These are phyloP conservation scores for Lagocephalus sceleratus DNA, from an alignment of 2,797 vertebrate species.

Conservation along the genomic window DNA sequence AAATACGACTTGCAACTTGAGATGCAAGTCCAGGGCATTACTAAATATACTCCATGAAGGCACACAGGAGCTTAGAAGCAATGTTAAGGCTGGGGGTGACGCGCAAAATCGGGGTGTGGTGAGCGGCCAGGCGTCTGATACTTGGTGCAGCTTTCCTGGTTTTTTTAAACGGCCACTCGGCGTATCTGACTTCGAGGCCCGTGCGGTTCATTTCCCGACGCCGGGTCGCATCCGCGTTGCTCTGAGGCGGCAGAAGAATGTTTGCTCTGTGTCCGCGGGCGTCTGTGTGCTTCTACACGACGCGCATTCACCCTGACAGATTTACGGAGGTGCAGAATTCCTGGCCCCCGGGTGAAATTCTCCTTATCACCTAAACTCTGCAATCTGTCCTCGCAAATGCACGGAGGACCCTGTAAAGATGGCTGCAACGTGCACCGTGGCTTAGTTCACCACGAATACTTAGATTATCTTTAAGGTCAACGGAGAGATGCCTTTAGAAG, in stretches of 20 bases:
- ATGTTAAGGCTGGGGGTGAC: constrained; percentile 9
- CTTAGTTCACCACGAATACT: too few species aligned
- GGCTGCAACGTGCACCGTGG: neutral
- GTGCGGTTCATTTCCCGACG: constrained; percentile 30
- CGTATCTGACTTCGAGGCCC: constrained; percentile 18
- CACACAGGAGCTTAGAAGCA: constrained; percentile 18
- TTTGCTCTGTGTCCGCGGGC: constrained; percentile 35
- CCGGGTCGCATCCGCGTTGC: constrained; percentile 1
- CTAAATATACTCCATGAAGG: constrained; percentile 50
- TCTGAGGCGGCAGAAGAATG: constrained; percentile 33
- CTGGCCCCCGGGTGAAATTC: constrained; percentile 29
- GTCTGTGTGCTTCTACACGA: constrained; percentile 16
- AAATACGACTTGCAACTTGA: constrained; percentile 32
- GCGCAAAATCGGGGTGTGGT: constrained; percentile 6
- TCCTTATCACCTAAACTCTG: constrained; percentile 25
- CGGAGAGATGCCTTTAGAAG: neutral
- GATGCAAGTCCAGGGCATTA: constrained; percentile 40
- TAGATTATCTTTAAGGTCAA: too few species aligned
- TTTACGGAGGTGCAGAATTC: constrained; percentile 55
- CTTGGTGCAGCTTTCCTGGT: constrained; percentile 19
- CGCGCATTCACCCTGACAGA: constrained; percentile 30
- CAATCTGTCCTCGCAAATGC: constrained; percentile 14
- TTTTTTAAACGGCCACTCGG: constrained; percentile 23
- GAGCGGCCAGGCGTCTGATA: constrained; percentile 15
- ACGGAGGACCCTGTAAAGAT: constrained; percentile 6